These are phyloP conservation scores for Psittacara wagleri DNA, from an alignment of 2,113 vertebrate species.

Conservation along the genomic window DNA sequence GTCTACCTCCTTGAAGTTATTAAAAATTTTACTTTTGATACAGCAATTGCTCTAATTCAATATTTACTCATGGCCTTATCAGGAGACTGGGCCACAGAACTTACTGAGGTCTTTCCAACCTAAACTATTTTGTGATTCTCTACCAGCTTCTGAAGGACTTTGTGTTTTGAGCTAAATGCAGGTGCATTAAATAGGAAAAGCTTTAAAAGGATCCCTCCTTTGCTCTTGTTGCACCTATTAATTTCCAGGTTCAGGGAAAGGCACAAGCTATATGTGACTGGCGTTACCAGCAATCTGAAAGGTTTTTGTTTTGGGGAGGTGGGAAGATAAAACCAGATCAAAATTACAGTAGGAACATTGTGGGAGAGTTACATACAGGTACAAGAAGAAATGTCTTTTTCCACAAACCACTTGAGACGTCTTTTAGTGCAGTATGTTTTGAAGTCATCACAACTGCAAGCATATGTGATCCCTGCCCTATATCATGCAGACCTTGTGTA, in stretches of 20 bases:
- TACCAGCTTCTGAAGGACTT: not conserved
- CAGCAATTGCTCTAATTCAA: not conserved
- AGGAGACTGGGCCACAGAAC: not conserved
- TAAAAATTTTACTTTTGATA: not conserved
- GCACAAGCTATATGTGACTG: not conserved
- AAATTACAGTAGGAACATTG: not conserved
- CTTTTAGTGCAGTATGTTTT: not conserved
- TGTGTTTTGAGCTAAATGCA: not conserved
- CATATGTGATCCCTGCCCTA: not conserved
- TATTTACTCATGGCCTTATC: not conserved
- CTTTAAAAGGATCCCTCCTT: not conserved
- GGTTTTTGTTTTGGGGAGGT: rapidly evolving
- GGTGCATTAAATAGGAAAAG: not conserved
- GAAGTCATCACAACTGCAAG: not conserved
- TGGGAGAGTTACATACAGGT: not conserved
- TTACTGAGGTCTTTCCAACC: not conserved
- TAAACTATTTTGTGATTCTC: not conserved
- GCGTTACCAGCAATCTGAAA: not conserved
- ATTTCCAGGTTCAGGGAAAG: not conserved
- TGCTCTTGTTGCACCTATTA: no score
- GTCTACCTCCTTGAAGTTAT: not conserved
- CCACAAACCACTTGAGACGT: not conserved
- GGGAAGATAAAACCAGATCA: not conserved
- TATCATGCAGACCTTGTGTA: not conserved
- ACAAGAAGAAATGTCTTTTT: not conserved